A percentile compares a stretch with the other conserved stretches of the same genome.
Conservation (phyloP, 2,888 invertebrate genomes). For the Aethes cnicana region DNA sequence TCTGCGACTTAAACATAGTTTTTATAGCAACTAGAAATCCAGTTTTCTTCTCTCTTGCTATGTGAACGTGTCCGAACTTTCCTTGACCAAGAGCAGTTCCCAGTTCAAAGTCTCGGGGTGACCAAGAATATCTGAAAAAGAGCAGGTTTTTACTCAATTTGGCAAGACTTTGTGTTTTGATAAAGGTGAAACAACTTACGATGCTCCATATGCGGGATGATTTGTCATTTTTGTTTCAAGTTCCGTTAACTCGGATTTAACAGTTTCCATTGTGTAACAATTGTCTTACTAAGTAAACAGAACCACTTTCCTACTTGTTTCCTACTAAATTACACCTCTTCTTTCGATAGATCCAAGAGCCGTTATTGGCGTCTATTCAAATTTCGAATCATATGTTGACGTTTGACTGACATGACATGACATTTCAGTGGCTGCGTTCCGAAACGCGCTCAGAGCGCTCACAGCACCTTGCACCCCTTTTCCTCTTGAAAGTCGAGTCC, state of each 20-base stretch:
- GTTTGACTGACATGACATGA: conserved; percentile 4
- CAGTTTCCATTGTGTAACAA: conserved; percentile 39
- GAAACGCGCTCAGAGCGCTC: too few species aligned
- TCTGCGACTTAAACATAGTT: conserved; percentile 91
- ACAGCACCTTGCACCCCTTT: too few species aligned
- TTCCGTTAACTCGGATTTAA: conserved; percentile 53
- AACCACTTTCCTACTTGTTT: too few species aligned
- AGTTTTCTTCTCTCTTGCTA: conserved; percentile 91
- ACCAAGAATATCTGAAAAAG: conserved; percentile 85
- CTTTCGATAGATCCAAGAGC: too few species aligned
- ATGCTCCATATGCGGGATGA: conserved; percentile 83
- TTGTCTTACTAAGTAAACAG: too few species aligned
- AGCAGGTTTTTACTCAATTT: too few species aligned
- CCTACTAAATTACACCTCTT: too few species aligned
- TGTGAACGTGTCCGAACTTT: conserved; percentile 95
- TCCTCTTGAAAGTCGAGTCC: too few species aligned
- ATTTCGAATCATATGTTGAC: conserved; percentile 10
- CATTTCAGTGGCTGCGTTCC: too few species aligned
- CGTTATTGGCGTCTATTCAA: conserved; percentile 11
- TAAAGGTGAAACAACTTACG: conserved; percentile 70
- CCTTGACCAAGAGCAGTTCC: conserved; percentile 94
- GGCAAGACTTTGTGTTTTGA: not conserved
- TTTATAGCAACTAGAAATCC: conserved; percentile 90
- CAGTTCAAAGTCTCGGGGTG: conserved; percentile 91
- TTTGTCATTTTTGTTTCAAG: conserved; percentile 78